Conservation (phyloP, 1,140 invertebrate species). For the Trachelipus rathkii region DNA sequence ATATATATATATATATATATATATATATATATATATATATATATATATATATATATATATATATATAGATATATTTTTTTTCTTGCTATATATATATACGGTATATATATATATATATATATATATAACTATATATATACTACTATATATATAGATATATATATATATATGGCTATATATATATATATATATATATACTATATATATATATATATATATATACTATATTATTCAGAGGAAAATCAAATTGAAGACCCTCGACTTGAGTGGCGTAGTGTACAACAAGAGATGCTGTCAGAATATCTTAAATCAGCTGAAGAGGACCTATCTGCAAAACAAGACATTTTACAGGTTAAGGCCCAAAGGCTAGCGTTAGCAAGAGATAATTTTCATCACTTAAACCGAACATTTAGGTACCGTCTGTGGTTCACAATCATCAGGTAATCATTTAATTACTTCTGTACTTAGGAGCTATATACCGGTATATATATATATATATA, state of each 20-base stretch:
- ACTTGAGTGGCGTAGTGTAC: slow-evolving; percentile 89
- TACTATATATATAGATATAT: too few species aligned
- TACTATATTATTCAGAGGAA: slow-evolving; percentile 62
- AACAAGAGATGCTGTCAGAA: slow-evolving; percentile 92
- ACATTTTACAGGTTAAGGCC: slow-evolving; percentile 92
- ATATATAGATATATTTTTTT: too few species aligned
- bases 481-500: not conserved
- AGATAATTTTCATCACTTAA: slow-evolving; percentile 92
- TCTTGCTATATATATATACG: too few species aligned
- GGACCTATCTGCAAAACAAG: slow-evolving; percentile 85
- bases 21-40: too few species aligned
- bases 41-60: too few species aligned
- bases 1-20: too few species aligned
- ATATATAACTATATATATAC: too few species aligned
- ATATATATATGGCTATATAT: too few species aligned
- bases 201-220: too few species aligned
- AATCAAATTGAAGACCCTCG: slow-evolving; percentile 94
- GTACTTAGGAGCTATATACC: not conserved
- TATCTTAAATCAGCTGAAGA: slow-evolving; percentile 92
- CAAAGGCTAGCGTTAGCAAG: slow-evolving; percentile 85
- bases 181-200: too few species aligned
- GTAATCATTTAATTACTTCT: slow-evolving; percentile 17
- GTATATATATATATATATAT: too few species aligned
- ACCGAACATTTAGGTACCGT: slow-evolving; percentile 60
- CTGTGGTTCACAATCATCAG: slow-evolving; percentile 35